Percentiles rank a stretch among this genome's conserved stretches.
These are phyloP conservation scores for Halcyon senegalensis DNA, from an alignment of 2,113 vertebrate genomes.

Conservation along the genomic window DNA sequence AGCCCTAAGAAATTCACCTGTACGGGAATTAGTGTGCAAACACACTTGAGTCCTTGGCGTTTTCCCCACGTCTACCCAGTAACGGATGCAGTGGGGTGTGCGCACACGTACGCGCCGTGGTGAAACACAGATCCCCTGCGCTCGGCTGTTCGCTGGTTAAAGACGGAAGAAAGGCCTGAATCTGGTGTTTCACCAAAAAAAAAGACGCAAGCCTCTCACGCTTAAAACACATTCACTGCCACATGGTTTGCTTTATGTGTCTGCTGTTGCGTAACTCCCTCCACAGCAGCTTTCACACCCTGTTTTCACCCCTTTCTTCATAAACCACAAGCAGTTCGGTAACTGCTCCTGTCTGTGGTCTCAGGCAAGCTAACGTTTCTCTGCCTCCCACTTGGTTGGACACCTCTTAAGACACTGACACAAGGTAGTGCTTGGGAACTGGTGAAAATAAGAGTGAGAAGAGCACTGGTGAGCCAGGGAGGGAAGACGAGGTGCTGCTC, in stretches of 20 bases:
- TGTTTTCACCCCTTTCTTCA: not conserved
- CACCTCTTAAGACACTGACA: not conserved
- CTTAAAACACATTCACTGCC: not conserved
- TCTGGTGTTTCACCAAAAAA: not conserved
- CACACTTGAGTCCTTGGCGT: not conserved
- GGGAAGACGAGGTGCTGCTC: fast-evolving
- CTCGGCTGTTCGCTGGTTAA: not conserved
- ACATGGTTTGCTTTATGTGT: not conserved
- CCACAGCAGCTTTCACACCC: not conserved
- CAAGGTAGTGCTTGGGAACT: not conserved
- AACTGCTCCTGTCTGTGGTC: not conserved
- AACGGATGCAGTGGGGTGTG: fast-evolving
- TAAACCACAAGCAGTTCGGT: not conserved
- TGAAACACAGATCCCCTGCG: not conserved
- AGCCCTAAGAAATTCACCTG: not conserved
- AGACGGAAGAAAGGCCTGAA: not conserved
- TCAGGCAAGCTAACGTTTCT: not conserved
- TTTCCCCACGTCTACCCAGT: not conserved
- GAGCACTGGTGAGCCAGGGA: not conserved
- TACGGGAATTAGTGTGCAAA: not conserved
- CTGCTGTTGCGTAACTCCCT: not conserved
- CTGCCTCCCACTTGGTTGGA: not conserved
- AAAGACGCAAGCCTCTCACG: not conserved
- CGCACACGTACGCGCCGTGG: not conserved
- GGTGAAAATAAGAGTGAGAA: not conserved